Conservation (phyloP, 2,888 invertebrate species). For the Rhabditophanes sp. region DNA sequence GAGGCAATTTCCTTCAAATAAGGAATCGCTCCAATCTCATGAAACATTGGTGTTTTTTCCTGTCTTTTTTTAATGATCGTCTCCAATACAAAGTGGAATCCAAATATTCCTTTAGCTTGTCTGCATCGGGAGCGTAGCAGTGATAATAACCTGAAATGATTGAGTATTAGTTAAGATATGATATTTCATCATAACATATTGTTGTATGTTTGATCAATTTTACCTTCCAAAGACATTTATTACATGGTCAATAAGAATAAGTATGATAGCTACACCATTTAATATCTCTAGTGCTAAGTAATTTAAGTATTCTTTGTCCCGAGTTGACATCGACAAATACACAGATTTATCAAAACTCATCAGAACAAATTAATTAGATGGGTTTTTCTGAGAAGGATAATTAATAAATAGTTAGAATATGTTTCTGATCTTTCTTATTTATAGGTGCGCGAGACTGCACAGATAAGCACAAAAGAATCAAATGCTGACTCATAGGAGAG, state of each 20-base stretch:
- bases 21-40: slow-evolving; percentile 82
- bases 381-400: too few species aligned
- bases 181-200: too few species aligned
- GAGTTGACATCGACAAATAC: too few species aligned
- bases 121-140: slow-evolving; percentile 81
- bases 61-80: slow-evolving; percentile 75
- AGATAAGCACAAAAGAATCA: too few species aligned
- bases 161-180: slow-evolving; percentile 1
- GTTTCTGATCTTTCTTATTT: too few species aligned
- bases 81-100: slow-evolving; percentile 96
- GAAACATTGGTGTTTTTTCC: slow-evolving; percentile 43
- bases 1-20: slow-evolving; percentile 86
- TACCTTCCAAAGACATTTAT: not conserved
- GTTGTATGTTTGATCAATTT: slow-evolving; percentile 1
- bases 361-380: too few species aligned
- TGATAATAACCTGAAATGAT: slow-evolving; percentile 57
- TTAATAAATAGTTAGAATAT: too few species aligned
- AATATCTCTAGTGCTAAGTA: slow-evolving; percentile 1
- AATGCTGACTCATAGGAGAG: too few species aligned
- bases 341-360: too few species aligned
- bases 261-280: slow-evolving; percentile 3
- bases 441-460: too few species aligned
- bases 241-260: slow-evolving; percentile 2
- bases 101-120: slow-evolving; percentile 85
- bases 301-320: slow-evolving; percentile 5